Evolutionary conservation across 2,113 vertebrate species (phyloP), one percentile per base, ranked within the genome.

Genomic region (Xiphias gladius): DNA sequence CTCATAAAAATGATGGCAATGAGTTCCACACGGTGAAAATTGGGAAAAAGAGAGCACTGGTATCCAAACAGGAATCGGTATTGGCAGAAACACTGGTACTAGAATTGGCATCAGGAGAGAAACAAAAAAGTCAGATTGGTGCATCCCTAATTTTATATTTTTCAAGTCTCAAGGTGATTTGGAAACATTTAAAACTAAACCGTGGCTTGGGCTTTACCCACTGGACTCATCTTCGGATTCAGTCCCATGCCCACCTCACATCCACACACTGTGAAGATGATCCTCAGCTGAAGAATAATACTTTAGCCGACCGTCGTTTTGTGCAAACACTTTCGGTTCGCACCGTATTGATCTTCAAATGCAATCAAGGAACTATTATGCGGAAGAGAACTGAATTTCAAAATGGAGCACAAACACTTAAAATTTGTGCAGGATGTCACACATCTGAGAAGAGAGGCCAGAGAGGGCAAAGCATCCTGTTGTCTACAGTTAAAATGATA

Each of bases 211-310:
- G 50, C 37, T 63, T 62, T 16, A 67, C 62, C 8, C 43, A 48
- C 43, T 26, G 67, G 55, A 72, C 69, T 69, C 66, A 76, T 66
- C 48, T 46, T 28, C 30, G 66, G 48, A 76, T 67, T 52, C 66
- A 41, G n/a, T 8, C 52, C 32, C 5, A 26, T 24, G 2, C 9
- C 26, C 24, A 0, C 13, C 48, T 61, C 46, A 76, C 35, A 52
- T 30, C 26, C 37, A n/a, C 54, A 46, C 35, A 37, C 52, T 35
- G 3, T 24, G 17, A 35, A 50, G 55, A 17, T 28, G 28, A 61
- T 73, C 63, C 63, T 50, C 24, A 65, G 16, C 41, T 35, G 7
- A 13, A 68, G 28, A 61, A 14, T 58, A 17, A 64, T 20, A 52
- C 12, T 52, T 48, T 0, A 46, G 19, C 19, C 19, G 52, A 63